These are phyloP conservation scores for Alethe castanea DNA, from an alignment of 2,113 vertebrate genomes.

Conservation along the genomic window DNA sequence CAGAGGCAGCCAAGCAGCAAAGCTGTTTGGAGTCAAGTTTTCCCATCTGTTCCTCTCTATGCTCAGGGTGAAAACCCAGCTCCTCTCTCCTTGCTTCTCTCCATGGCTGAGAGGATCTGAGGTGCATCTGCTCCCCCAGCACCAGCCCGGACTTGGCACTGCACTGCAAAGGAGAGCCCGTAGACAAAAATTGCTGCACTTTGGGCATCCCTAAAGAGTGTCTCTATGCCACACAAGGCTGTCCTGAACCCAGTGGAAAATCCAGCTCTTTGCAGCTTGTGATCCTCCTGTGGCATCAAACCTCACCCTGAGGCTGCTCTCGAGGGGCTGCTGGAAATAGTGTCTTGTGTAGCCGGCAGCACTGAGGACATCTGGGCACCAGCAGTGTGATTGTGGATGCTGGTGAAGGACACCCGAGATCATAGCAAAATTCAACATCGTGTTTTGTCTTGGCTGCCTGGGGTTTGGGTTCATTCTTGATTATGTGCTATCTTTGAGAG, in stretches of 20 bases:
- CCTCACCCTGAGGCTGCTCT: background rate
- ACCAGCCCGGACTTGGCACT: background rate
- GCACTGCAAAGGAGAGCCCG: background rate
- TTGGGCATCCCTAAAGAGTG: background rate
- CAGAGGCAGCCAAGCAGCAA: background rate
- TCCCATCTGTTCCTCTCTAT: background rate
- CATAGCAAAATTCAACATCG: background rate
- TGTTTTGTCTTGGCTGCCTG: constrained; percentile 16
- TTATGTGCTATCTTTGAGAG: background rate
- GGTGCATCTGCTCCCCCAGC: background rate
- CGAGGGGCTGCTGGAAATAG: background rate
- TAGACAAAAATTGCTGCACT: background rate
- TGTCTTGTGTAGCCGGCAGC: background rate
- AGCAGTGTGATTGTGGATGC: background rate
- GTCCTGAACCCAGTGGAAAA: background rate
- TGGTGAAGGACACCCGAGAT: background rate
- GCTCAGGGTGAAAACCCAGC: background rate
- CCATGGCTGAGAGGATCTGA: background rate
- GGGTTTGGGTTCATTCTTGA: background rate
- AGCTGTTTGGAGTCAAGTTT: background rate
- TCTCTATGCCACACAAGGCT: background rate
- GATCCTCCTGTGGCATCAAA: background rate
- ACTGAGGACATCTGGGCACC: background rate
- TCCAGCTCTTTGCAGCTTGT: background rate
- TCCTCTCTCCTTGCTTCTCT: background rate